Evolutionary conservation across 2,113 vertebrate species (phyloP).

Genomic region (Pelmatolapia mariae): DNA sequence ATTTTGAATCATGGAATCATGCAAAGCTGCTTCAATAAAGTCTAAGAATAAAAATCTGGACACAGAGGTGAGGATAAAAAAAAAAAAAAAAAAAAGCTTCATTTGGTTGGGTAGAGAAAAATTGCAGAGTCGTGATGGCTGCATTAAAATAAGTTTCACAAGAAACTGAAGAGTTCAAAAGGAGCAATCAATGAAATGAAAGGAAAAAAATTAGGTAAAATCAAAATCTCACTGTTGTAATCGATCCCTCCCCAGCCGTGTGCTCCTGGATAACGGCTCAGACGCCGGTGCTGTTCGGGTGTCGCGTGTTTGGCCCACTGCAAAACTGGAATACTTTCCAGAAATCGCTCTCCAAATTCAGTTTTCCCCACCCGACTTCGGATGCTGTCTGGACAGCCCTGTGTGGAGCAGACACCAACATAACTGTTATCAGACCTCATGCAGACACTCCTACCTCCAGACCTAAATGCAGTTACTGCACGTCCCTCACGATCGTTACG

Average conservation of each 20-base stretch:
- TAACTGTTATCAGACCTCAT: background rate
- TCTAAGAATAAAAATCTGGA: background rate
- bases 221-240: conserved; percentile 50
- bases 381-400: conserved; percentile 63
- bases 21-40: background rate
- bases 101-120: fast-evolving
- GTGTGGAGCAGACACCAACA: background rate
- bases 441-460: background rate
- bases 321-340: conserved; percentile 63
- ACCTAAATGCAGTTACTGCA: background rate
- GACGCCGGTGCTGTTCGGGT: conserved; percentile 52
- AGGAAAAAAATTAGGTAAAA: background rate
- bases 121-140: fast-evolving
- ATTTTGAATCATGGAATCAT: background rate
- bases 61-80: background rate
- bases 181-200: background rate
- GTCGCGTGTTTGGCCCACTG: conserved; percentile 68
- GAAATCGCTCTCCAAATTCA: conserved; percentile 24
- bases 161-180: background rate
- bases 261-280: conserved; percentile 55
- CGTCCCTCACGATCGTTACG: background rate
- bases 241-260: conserved; percentile 69
- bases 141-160: background rate
- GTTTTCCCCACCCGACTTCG: conserved; percentile 15
- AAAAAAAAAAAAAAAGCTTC: fast-evolving